Base-by-base conservation (phyloP, 2,797 vertebrate genomes). In the Chrysocyon brachyurus region DNA sequence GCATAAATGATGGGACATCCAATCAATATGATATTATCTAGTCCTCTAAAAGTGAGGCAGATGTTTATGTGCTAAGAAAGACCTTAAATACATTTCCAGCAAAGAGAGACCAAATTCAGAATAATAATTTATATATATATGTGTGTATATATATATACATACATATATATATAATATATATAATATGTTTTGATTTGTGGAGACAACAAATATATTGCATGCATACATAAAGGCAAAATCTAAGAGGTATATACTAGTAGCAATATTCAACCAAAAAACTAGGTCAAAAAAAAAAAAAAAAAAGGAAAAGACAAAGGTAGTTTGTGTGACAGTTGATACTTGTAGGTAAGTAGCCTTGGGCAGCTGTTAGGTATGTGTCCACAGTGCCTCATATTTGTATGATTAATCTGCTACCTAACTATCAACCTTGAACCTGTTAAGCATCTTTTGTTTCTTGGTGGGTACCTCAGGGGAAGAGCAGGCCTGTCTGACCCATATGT, bases 31-130 rank as follows among this genome's bases (percentile, higher is more conserved):
- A 73, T 61, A 49, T 22, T 82, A 68, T 56, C 33, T 52, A 63
- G 26, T 70, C 6, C 52, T 46, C 89, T 70, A 59, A 75, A 83
- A 77, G 14, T 21, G n/a, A 94, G 64, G 46, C 64, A 52, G 19
- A 64, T 90, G 3, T 61, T 77, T 93, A 54, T 83, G 19, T 64
- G 40, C 33, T 75, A 81, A 95, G 15, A 90, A 90, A 94, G 40
- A 31, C 33, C 46, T 89, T 33, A 75, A 92, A 79, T 70, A 75
- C 24, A 36, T 79, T 87, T 87, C 73, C 36, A 87, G 70, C 40
- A 85, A 56, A 75, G 92, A 70, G 6, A 52, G 17, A 70, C 19
- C 14, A 75, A 46, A 24, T 83, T 66, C 12, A 73, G 52, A 57
- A 81, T 28, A 85, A 5, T 21, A 14, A 46, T 46, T 46, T 28